These are phyloP conservation scores for Centropyge bicolor DNA, from an alignment of 2,797 vertebrate genomes.

Conservation along the genomic window DNA sequence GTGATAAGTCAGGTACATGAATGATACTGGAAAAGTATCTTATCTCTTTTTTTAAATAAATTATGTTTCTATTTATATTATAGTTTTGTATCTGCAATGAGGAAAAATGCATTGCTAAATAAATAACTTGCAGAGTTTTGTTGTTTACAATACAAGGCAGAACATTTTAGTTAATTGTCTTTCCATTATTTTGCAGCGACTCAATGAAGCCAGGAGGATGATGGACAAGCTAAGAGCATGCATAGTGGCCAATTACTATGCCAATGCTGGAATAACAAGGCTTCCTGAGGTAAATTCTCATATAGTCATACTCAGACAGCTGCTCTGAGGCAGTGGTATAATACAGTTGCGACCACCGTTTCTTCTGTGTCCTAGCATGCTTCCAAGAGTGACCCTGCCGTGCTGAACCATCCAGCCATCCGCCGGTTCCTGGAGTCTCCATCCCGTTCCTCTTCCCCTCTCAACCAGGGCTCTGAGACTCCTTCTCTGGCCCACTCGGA, in stretches of 20 bases:
- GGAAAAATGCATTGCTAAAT: neutral
- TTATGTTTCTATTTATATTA: neutral
- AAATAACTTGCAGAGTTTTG: neutral
- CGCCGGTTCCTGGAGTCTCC: conserved; percentile 96
- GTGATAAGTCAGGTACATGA: conserved; percentile 96
- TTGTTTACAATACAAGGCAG: neutral
- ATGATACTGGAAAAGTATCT: neutral
- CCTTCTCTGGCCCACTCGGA: conserved; percentile 94
- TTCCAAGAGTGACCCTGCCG: conserved; percentile 89
- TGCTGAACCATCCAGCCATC: conserved; percentile 97
- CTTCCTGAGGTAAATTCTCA: conserved; percentile 89
- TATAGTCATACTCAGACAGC: too few species aligned
- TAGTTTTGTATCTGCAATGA: neutral
- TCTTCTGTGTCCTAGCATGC: conserved; percentile 80
- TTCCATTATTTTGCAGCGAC: conserved; percentile 84
- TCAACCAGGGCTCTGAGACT: conserved; percentile 96
- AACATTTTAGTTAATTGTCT: neutral
- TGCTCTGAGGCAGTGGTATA: neutral
- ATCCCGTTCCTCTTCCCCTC: conserved; percentile 95
- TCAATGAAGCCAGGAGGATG: conserved; percentile 98
- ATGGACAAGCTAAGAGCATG: conserved; percentile 99
- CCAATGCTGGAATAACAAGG: conserved; percentile 92
- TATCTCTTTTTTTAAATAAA: neutral
- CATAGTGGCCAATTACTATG: conserved; percentile 98
- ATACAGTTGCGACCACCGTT: neutral